Conservation (phyloP, 1,140 invertebrate genomes). For the Brachionus plicatilis region DNA sequence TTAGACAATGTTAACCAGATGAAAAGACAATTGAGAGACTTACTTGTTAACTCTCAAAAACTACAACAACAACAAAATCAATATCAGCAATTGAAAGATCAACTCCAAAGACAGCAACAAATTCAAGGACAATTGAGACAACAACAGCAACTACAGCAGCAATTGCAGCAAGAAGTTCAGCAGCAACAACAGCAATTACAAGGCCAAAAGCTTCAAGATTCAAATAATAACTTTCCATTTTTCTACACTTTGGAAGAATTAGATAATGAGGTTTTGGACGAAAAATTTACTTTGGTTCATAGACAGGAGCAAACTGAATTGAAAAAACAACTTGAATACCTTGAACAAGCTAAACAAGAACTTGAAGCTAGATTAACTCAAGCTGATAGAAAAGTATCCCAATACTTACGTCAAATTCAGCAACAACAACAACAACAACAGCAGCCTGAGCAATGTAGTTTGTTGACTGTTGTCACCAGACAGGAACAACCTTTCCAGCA, state of each 20-base stretch:
- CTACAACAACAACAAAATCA: background rate
- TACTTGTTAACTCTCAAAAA: background rate
- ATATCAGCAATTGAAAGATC: background rate
- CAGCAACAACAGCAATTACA: background rate
- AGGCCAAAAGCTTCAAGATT: background rate
- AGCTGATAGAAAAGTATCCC: background rate
- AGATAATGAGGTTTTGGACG: background rate
- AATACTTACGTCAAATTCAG: conserved; percentile 2
- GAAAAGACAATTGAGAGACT: conserved; percentile 11
- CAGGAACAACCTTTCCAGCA: background rate
- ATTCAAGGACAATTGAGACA: background rate
- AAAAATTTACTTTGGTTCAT: background rate
- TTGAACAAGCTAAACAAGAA: background rate
- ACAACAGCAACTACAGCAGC: background rate
- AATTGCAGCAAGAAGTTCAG: background rate
- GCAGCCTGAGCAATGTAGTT: background rate
- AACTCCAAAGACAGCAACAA: background rate
- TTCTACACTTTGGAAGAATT: conserved; percentile 14
- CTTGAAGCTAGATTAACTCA: background rate
- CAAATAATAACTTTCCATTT: background rate
- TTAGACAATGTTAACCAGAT: background rate
- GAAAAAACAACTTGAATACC: background rate
- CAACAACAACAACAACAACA: conserved; percentile 27
- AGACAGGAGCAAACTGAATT: background rate
- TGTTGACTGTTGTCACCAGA: background rate